These are phyloP conservation scores for Ursus arctos DNA, from an alignment of 2,113 vertebrate genomes.

Conservation along the genomic window DNA sequence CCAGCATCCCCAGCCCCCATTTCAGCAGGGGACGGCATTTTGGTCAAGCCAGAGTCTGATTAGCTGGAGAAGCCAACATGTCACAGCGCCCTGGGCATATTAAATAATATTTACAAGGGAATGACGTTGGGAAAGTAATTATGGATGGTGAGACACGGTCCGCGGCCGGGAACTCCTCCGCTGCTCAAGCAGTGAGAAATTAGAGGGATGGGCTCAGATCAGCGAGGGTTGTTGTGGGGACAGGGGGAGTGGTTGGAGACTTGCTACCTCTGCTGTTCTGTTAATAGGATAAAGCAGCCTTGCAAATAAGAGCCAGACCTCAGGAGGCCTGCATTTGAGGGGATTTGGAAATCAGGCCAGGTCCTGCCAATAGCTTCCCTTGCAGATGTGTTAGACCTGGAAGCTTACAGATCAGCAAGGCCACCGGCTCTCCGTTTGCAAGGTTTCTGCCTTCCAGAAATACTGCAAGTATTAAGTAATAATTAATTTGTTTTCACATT, in stretches of 20 bases:
- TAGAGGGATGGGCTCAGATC: background rate
- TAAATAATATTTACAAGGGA: slow-evolving; percentile 74
- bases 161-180: slow-evolving; percentile 29
- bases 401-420: slow-evolving; percentile 12
- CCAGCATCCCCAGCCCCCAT: background rate
- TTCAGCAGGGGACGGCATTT: slow-evolving; percentile 30
- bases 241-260: slow-evolving; percentile 38
- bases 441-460: slow-evolving; percentile 63
- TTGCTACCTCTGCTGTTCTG: slow-evolving; percentile 67
- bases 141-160: slow-evolving; percentile 61
- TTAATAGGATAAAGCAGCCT: slow-evolving; percentile 79
- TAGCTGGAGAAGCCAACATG: slow-evolving; percentile 58
- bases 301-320: slow-evolving; percentile 71
- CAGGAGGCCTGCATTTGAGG: slow-evolving; percentile 66
- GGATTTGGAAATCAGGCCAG: slow-evolving; percentile 77
- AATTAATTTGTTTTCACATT: slow-evolving; percentile 73
- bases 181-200: slow-evolving; percentile 54
- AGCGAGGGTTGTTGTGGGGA: slow-evolving; percentile 36
- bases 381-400: slow-evolving; percentile 27
- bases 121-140: slow-evolving; percentile 61
- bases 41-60: slow-evolving; percentile 57
- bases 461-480: slow-evolving; percentile 61
- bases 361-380: slow-evolving; percentile 65
- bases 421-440: background rate
- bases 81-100: slow-evolving; percentile 66